Evolutionary conservation across 2,888 invertebrate genomes (phyloP).

Genomic region (Cephus runcator): DNA sequence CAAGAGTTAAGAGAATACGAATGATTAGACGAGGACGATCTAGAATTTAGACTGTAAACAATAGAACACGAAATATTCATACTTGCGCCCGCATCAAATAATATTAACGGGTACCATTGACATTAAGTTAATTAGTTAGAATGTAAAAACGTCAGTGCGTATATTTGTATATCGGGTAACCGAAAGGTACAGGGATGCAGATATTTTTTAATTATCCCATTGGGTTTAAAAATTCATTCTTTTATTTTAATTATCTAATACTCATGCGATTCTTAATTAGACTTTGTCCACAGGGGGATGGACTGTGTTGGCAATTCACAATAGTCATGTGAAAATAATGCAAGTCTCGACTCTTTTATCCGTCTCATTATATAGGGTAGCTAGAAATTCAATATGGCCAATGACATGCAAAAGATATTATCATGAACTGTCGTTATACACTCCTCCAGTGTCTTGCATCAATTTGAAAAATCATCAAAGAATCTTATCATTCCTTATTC

Average conservation of each 20-base stretch:
- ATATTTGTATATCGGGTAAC: slow-evolving; percentile 9
- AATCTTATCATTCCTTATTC: background rate
- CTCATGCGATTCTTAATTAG: slow-evolving; percentile 36
- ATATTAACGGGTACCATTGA: slow-evolving; percentile 26
- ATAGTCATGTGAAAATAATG: background rate
- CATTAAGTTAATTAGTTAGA: background rate
- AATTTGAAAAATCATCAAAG: background rate
- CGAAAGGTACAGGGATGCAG: background rate
- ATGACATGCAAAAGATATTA: background rate
- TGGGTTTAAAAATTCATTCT: slow-evolving; percentile 31
- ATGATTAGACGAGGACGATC: background rate
- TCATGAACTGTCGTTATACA: background rate
- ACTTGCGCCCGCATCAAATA: slow-evolving; percentile 12
- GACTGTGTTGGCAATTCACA: background rate
- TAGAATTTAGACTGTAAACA: background rate
- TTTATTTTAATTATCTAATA: slow-evolving; percentile 48
- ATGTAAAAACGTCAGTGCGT: background rate
- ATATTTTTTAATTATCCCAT: slow-evolving; percentile 12
- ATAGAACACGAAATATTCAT: slow-evolving; percentile 1
- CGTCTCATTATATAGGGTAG: background rate
- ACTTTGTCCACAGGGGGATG: background rate
- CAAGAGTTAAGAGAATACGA: background rate
- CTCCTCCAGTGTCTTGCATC: background rate
- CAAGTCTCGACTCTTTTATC: background rate
- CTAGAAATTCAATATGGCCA: background rate